phyloP scores from a whole-genome alignment of 1,140 invertebrate genomes.

The Phenacoccus solenopsis region DNA sequence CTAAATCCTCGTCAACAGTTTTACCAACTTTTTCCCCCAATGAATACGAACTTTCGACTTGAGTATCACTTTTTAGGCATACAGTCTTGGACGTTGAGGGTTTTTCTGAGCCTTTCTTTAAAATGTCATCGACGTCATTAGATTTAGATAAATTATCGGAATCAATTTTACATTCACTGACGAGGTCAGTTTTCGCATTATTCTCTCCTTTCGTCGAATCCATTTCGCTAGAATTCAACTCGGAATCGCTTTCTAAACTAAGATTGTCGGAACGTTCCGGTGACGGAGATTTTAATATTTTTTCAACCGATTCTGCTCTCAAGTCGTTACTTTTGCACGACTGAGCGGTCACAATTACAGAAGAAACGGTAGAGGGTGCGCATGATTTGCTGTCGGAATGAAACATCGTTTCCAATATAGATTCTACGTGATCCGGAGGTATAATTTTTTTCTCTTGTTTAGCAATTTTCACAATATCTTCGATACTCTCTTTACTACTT shows the following conservation, averaged over 20 bases:
- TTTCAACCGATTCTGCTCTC: slow-evolving; percentile 23
- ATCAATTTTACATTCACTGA: background rate
- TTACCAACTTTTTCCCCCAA: too few relatives aligned
- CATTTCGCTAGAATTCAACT: background rate
- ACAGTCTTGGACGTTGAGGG: background rate
- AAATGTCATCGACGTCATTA: slow-evolving; percentile 14
- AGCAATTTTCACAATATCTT: background rate
- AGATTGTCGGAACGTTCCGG: slow-evolving; percentile 9
- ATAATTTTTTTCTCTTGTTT: slow-evolving; percentile 10
- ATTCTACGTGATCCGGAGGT: slow-evolving; percentile 21
- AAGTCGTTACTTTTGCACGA: background rate
- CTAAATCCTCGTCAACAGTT: too few relatives aligned
- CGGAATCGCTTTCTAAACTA: background rate
- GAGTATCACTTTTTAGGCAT: background rate
- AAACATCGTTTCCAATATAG: slow-evolving; percentile 21
- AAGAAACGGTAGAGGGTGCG: background rate
- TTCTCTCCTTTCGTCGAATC: background rate
- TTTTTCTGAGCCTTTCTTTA: background rate
- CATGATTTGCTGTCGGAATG: slow-evolving; percentile 12
- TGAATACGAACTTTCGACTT: too few relatives aligned
- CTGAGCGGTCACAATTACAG: background rate
- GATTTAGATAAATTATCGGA: slow-evolving; percentile 17
- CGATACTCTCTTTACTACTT: background rate
- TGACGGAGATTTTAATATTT: slow-evolving; percentile 23
- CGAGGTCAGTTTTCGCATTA: background rate